Percentiles rank a stretch among this genome's conserved stretches.
phyloP scores from a whole-genome alignment of 2,888 invertebrate genomes.

The Perdita meconis region DNA sequence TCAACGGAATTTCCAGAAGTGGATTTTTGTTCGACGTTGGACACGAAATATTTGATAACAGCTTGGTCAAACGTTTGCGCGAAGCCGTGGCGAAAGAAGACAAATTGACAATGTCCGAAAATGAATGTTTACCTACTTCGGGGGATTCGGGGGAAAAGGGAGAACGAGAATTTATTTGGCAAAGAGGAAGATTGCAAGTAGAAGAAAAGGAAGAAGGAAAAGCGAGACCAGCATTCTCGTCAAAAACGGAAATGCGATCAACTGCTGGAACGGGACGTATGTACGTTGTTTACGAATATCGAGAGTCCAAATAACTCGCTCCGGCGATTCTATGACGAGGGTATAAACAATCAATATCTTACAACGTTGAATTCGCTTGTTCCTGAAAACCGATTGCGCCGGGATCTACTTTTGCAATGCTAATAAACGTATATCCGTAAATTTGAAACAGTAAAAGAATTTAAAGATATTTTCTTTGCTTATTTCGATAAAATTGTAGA shows the following conservation, averaged over 20 bases:
- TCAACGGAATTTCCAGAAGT: neutral
- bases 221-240: conserved; percentile 31
- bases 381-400: neutral
- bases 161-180: conserved; percentile 35
- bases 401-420: neutral
- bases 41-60: neutral
- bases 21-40: too few species aligned
- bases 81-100: conserved; percentile 9
- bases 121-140: conserved; percentile 21
- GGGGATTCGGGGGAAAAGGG: conserved; percentile 18
- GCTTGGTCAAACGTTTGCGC: conserved; percentile 1
- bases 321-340: conserved; percentile 42
- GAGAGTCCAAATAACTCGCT: conserved; percentile 45
- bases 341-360: conserved; percentile 14
- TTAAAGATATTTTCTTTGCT: too few species aligned
- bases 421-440: neutral
- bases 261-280: conserved; percentile 61
- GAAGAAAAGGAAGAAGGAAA: conserved; percentile 17
- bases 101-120: conserved; percentile 21
- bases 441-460: neutral
- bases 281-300: conserved; percentile 70
- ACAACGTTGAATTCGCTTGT: neutral
- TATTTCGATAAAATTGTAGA: too few species aligned
- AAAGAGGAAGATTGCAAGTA: conserved; percentile 23
- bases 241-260: conserved; percentile 70